These are phyloP conservation scores for Pentalonia nigronervosa DNA, from an alignment of 1,140 invertebrate genomes.

Conservation along the genomic window DNA sequence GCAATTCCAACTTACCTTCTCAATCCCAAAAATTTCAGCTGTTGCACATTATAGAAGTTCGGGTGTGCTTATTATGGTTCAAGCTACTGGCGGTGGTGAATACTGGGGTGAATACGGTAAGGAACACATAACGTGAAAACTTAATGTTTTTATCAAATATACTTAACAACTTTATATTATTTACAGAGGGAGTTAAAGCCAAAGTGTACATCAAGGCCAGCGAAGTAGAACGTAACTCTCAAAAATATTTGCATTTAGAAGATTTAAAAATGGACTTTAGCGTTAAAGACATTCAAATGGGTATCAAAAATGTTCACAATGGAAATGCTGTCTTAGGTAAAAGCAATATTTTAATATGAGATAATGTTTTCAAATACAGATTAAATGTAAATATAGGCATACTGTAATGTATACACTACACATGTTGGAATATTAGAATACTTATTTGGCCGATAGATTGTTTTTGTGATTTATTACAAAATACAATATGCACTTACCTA, in stretches of 20 bases:
- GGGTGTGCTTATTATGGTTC: constrained; percentile 78
- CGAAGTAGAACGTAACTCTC: constrained; percentile 69
- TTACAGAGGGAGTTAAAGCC: constrained; percentile 78
- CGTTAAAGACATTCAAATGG: constrained; percentile 81
- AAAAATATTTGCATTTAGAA: constrained; percentile 73
- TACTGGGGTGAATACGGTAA: constrained; percentile 87
- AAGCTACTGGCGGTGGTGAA: constrained; percentile 81
- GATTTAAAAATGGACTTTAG: constrained; percentile 83
- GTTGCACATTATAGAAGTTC: constrained; percentile 79
- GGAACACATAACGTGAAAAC: constrained; percentile 12
- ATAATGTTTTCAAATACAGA: not conserved
- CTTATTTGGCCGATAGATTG: not conserved
- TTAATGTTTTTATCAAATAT: not conserved
- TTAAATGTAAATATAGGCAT: too few relatives aligned
- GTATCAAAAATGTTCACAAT: constrained; percentile 81
- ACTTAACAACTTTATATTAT: not conserved
- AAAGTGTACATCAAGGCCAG: constrained; percentile 80
- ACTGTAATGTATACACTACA: not conserved
- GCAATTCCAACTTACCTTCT: constrained; percentile 79
- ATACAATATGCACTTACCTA: too few relatives aligned
- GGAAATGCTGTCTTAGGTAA: constrained; percentile 80
- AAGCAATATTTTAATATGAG: constrained; percentile 60
- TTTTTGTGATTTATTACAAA: too few relatives aligned
- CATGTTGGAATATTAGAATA: not conserved
- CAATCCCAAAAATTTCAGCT: constrained; percentile 78